These are phyloP conservation scores for Hydrocynus forskahlii DNA, from an alignment of 2,797 vertebrate genomes.

Conservation along the genomic window DNA sequence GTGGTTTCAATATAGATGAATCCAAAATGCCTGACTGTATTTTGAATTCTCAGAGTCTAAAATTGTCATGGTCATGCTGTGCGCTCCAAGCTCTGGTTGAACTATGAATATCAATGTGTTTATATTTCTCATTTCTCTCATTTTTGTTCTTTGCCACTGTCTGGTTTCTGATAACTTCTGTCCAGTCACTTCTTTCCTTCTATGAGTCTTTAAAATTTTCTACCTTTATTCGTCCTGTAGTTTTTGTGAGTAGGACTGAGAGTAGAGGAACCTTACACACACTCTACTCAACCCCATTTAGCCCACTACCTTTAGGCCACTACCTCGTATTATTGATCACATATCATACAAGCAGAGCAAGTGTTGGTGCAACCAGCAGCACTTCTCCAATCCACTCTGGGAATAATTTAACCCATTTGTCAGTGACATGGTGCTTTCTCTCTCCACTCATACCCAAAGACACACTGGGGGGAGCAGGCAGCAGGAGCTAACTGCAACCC, in stretches of 20 bases:
- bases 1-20: background rate
- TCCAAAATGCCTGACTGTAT: conserved; percentile 1
- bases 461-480: conserved; percentile 4
- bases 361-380: conserved; percentile 39
- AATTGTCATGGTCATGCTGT: background rate
- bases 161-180: conserved; percentile 1
- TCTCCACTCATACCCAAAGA: background rate
- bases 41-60: conserved; percentile 24
- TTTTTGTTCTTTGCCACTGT: background rate
- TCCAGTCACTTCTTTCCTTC: too few species aligned
- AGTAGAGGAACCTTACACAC: conserved; percentile 6
- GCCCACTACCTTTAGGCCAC: background rate
- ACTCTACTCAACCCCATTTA: conserved; percentile 26
- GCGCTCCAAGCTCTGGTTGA: conserved; percentile 5
- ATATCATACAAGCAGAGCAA: conserved; percentile 33
- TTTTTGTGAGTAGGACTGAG: conserved; percentile 6
- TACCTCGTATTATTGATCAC: conserved; percentile 38
- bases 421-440: conserved; percentile 1
- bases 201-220: background rate
- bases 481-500: background rate
- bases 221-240: background rate
- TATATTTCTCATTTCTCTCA: conserved; percentile 11
- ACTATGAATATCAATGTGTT: background rate
- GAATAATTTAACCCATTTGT: conserved; percentile 52
- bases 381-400: conserved; percentile 32